phyloP scores from a whole-genome alignment of 2,797 vertebrate genomes.

The Gallinago solitaria region DNA sequence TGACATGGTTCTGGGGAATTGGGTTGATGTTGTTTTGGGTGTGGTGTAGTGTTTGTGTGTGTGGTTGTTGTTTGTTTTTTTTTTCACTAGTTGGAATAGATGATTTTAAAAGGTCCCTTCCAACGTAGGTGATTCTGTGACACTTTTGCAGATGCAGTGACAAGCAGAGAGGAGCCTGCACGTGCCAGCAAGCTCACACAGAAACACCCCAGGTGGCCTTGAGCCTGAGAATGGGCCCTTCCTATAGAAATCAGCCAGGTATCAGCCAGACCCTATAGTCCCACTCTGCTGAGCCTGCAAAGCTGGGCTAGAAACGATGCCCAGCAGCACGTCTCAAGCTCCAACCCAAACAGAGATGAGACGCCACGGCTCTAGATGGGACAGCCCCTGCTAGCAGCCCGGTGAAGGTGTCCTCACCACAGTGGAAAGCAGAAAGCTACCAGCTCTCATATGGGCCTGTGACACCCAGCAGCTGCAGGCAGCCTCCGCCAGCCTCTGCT shows the following conservation, averaged over 20 bases:
- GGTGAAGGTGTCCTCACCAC: background rate
- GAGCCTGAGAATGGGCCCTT: background rate
- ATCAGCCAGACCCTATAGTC: background rate
- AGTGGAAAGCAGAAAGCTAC: background rate
- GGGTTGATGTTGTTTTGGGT: no score
- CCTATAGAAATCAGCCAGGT: background rate
- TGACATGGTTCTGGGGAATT: no score
- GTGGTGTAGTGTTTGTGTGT: no score
- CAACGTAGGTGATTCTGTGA: no score
- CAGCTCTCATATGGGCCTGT: background rate
- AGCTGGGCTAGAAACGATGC: accelerated
- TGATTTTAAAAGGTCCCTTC: no score
- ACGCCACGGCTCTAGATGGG: background rate
- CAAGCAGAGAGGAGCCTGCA: background rate
- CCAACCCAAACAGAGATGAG: background rate
- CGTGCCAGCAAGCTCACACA: accelerated
- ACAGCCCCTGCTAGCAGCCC: background rate
- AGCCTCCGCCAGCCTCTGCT: slow-evolving; percentile 25
- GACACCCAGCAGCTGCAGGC: background rate
- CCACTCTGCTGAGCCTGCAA: background rate
- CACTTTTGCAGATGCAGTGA: background rate
- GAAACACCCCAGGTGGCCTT: background rate
- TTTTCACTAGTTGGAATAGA: no score
- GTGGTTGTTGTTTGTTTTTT: no score
- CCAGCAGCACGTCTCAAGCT: background rate